A percentile compares a stretch with the other conserved stretches of the same genome.
Conservation (phyloP, 2,888 invertebrate species). For the Dynastes grantii region DNA sequence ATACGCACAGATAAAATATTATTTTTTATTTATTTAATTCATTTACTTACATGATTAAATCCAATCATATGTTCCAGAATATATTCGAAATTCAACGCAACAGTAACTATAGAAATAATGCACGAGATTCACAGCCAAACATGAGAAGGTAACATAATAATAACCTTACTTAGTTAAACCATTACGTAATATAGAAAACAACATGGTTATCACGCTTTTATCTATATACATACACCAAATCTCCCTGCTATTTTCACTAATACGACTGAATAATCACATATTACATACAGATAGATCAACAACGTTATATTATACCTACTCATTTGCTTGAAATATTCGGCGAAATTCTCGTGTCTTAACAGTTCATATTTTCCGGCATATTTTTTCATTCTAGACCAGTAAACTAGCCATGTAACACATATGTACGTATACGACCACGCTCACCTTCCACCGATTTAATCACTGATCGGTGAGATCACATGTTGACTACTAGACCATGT, state of each 20-base stretch:
- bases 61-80: background rate
- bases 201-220: background rate
- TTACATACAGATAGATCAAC: background rate
- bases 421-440: too few species aligned
- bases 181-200: background rate
- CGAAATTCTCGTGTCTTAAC: slow-evolving; percentile 58
- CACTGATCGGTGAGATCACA: too few species aligned
- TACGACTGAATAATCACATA: background rate
- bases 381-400: slow-evolving; percentile 46
- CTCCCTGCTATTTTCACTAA: background rate
- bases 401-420: background rate
- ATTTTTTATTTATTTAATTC: too few species aligned
- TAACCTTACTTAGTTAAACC: background rate
- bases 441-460: too few species aligned
- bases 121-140: too few species aligned
- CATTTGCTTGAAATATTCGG: slow-evolving; percentile 58
- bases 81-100: too few species aligned
- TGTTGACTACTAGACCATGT: too few species aligned
- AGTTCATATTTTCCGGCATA: slow-evolving; percentile 58
- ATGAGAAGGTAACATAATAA: too few species aligned
- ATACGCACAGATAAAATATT: too few species aligned
- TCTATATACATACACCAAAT: background rate
- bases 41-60: background rate
- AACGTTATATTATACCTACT: slow-evolving; percentile 55
- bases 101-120: too few species aligned